Evolutionary conservation across 2,797 vertebrate genomes (phyloP).

Genomic region (Scolopax bukidnonensis): DNA sequence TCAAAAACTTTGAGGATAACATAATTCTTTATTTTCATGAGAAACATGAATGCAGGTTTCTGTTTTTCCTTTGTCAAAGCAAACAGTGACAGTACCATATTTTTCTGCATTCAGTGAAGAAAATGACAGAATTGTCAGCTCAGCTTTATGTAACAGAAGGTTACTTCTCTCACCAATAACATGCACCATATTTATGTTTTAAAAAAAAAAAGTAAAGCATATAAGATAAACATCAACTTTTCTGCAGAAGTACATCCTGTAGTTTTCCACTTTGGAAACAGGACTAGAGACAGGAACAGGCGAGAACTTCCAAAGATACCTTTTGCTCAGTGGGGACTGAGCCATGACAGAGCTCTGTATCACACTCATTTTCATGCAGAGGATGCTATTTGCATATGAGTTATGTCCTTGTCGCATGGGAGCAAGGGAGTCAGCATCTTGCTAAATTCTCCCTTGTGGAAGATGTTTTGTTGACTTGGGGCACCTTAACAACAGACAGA

Average conservation of each 20-base stretch:
- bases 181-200: neutral
- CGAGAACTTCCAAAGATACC: neutral
- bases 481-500: neutral
- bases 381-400: neutral
- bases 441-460: neutral
- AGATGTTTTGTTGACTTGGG: neutral
- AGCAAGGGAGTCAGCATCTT: neutral
- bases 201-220: neutral
- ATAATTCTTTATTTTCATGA: neutral
- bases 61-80: neutral
- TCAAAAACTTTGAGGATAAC: neutral
- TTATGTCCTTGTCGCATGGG: neutral
- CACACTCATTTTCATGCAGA: conserved; percentile 7
- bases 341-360: neutral
- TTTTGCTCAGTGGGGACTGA: neutral
- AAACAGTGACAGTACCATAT: neutral
- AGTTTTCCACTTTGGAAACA: conserved; percentile 5
- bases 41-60: neutral
- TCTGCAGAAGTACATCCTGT: neutral
- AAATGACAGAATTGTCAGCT: neutral
- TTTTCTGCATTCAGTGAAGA: neutral
- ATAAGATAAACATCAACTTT: neutral
- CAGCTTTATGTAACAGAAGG: neutral
- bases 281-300: neutral
- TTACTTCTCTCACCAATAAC: neutral